These are phyloP conservation scores for Ia io DNA, from an alignment of 2,113 vertebrate genomes.

Conservation along the genomic window DNA sequence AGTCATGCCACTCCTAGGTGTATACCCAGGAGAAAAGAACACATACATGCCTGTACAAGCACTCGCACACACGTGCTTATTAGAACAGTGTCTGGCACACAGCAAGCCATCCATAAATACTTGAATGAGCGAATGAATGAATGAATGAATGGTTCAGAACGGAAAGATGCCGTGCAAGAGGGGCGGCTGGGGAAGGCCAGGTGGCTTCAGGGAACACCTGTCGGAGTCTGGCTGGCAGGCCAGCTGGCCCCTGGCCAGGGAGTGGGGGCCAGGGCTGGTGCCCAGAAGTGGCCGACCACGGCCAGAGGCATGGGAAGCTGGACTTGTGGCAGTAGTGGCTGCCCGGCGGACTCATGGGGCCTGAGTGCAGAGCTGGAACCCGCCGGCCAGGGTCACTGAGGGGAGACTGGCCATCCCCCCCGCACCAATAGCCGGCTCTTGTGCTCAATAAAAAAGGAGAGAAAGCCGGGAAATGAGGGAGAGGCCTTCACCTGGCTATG, in stretches of 20 bases:
- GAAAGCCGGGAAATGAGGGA: background rate
- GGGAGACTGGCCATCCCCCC: background rate
- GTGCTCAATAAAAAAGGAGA: background rate
- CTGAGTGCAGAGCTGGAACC: background rate
- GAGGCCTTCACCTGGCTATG: background rate
- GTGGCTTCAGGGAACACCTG: background rate
- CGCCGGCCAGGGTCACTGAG: background rate
- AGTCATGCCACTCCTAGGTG: background rate
- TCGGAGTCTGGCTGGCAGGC: background rate
- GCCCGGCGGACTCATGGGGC: background rate
- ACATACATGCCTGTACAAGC: background rate
- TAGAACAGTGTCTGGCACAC: background rate
- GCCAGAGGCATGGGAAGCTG: background rate
- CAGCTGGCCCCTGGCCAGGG: background rate
- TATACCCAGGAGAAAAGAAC: background rate
- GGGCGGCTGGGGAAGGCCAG: background rate
- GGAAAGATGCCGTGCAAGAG: background rate
- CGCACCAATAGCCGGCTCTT: too few species aligned
- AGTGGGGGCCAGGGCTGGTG: background rate
- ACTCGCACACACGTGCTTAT: background rate
- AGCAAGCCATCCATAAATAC: background rate
- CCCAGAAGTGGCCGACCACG: background rate
- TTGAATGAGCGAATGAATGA: background rate
- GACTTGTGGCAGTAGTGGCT: too few species aligned
- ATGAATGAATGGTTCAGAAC: background rate